Conservation (phyloP, 2,113 vertebrate genomes). For the Trogon surrucura region DNA sequence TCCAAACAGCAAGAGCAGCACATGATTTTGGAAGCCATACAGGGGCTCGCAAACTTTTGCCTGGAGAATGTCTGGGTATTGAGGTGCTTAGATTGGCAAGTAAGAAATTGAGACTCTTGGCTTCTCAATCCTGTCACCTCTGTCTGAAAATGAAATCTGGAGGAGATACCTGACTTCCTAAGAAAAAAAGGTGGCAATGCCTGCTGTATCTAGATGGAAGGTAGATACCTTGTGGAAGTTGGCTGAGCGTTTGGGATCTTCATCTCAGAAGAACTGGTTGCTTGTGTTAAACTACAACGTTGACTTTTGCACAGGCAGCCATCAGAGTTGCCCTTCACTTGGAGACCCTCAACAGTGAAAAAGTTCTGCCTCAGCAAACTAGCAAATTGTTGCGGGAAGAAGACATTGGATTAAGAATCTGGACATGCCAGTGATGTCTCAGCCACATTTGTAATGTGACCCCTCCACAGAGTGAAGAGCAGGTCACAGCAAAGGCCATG, state of each 20-base stretch:
- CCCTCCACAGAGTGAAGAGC: neutral
- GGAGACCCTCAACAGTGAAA: neutral
- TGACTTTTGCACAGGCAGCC: neutral
- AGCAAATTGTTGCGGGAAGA: neutral
- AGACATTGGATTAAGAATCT: neutral
- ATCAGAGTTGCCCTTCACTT: neutral
- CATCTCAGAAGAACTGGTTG: neutral
- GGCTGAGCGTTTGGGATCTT: neutral
- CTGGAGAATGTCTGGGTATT: neutral
- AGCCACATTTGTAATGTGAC: neutral
- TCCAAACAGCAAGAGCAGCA: neutral
- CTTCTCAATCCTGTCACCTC: neutral
- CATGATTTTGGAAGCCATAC: neutral
- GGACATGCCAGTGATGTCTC: neutral
- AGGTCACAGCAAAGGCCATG: neutral
- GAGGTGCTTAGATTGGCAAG: neutral
- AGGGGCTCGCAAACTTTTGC: neutral
- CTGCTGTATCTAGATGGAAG: neutral
- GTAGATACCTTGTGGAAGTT: neutral
- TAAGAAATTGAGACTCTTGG: neutral
- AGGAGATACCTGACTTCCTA: neutral
- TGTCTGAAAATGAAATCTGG: neutral
- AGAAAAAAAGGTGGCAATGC: neutral
- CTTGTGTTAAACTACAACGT: neutral
- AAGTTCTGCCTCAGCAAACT: neutral